These are phyloP conservation scores for Colius striatus DNA, from an alignment of 2,113 vertebrate species.

Conservation along the genomic window DNA sequence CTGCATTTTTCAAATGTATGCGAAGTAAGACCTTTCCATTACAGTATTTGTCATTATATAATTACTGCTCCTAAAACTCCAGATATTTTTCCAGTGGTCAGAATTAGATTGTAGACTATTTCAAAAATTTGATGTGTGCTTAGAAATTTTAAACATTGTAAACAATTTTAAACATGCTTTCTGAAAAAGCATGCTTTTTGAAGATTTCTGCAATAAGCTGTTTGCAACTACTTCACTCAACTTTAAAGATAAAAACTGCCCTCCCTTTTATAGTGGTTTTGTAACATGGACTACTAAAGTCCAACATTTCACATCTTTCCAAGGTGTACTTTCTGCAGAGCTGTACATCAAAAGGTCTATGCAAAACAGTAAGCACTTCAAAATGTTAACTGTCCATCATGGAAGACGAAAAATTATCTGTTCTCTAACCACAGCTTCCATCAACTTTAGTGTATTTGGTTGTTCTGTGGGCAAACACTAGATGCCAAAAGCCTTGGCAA, in stretches of 20 bases:
- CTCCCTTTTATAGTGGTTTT: no score
- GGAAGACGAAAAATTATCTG: background rate
- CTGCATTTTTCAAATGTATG: background rate
- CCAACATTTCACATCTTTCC: background rate
- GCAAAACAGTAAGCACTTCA: background rate
- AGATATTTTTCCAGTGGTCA: background rate
- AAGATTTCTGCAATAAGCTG: background rate
- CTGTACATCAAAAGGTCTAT: fast-evolving
- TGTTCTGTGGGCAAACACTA: background rate
- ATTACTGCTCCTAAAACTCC: background rate
- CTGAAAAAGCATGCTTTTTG: background rate
- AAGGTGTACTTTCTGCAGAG: background rate
- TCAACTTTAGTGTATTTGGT: background rate
- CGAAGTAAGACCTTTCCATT: background rate
- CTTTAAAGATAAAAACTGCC: background rate
- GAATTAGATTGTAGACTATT: background rate
- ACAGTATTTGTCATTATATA: background rate
- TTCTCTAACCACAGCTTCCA: background rate
- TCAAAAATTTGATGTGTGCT: background rate
- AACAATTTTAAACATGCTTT: no score
- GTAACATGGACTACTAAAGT: background rate
- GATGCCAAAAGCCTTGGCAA: background rate
- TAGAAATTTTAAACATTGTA: background rate
- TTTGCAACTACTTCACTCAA: background rate
- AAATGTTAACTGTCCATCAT: background rate